Conservation (phyloP, 2,797 vertebrate genomes). For the Yasuhikotakia modesta region DNA sequence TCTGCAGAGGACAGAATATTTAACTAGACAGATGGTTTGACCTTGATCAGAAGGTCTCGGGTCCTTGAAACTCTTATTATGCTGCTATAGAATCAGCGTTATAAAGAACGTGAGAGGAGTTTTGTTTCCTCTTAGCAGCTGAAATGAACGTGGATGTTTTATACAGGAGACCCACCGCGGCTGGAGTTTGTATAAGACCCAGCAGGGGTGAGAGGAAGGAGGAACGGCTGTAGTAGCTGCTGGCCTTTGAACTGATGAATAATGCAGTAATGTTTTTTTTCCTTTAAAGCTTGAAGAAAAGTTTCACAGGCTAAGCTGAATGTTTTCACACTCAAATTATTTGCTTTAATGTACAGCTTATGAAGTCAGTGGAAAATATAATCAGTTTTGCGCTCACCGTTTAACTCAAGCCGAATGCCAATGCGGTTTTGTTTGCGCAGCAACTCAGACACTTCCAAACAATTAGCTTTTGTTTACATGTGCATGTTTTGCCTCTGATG, state of each 20-base stretch:
- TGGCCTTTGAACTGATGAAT: constrained; percentile 65
- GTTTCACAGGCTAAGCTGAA: constrained; percentile 14
- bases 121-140: constrained; percentile 24
- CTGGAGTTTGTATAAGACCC: constrained; percentile 16
- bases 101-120: background rate
- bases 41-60: constrained; percentile 34
- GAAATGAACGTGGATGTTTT: constrained; percentile 25
- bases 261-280: constrained; percentile 59
- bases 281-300: constrained; percentile 36
- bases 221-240: constrained; percentile 22
- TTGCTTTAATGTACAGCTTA: constrained; percentile 8
- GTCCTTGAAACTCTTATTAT: constrained; percentile 40
- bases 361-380: background rate
- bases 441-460: background rate
- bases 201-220: constrained; percentile 1
- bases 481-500: background rate
- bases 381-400: background rate
- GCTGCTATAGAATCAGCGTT: background rate
- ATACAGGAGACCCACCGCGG: constrained; percentile 17
- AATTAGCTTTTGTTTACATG: background rate
- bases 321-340: constrained; percentile 11
- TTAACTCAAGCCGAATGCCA: background rate
- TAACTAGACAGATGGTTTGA: constrained; percentile 10
- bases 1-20: background rate
- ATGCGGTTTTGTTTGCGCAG: background rate